Evolutionary conservation across 2,888 invertebrate genomes (phyloP), one percentile per base, ranked within the genome.

Genomic region (Sphecodes monilicornis): DNA sequence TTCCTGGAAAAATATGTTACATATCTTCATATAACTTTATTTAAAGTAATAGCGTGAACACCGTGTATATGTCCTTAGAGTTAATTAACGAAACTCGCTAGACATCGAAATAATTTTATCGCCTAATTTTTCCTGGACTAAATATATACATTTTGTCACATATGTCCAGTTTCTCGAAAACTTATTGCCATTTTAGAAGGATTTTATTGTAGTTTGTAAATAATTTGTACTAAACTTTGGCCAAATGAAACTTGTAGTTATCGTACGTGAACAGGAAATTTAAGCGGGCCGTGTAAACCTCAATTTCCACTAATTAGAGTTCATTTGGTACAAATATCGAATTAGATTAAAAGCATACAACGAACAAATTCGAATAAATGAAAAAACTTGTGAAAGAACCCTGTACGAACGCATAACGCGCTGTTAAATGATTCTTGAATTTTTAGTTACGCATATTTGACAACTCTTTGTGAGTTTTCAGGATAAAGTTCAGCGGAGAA

Each of bases 401-500:
- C 11, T 11, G 1, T 39, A 4, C 11, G 4, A 39, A 16, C 36
- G n/a, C n/a, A 5, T n/a, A 68, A 39, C 39, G 68, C 11, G 39
- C 4, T 68, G 68, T 68, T 68, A 68, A 68, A 68, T 68, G 36
- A 39, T 39, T 68, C n/a, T 39, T n/a, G n/a, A 43, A 72, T 72
- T 78, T 72, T 39, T 64, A 64, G 60, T 50, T 72, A 46, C 64
- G 6, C 46, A 50, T 26, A 36, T 18, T 64, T 13, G 36, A 64
- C 46, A 26, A 46, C 39, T 66, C 72, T 66, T n/a, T 64, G 39
- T 26, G 26, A 68, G 41, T 50, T 69, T 76, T 68, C 43, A 43
- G 76, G 54, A 22, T 43, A 43, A 70, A 70, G 54, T 71, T 77
- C 57, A 32, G 6, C 41, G 57, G n/a, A 18, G 74, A 74, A 79